Evolutionary conservation across 2,113 vertebrate species (phyloP).

Genomic region (Leptocoma aspasia): DNA sequence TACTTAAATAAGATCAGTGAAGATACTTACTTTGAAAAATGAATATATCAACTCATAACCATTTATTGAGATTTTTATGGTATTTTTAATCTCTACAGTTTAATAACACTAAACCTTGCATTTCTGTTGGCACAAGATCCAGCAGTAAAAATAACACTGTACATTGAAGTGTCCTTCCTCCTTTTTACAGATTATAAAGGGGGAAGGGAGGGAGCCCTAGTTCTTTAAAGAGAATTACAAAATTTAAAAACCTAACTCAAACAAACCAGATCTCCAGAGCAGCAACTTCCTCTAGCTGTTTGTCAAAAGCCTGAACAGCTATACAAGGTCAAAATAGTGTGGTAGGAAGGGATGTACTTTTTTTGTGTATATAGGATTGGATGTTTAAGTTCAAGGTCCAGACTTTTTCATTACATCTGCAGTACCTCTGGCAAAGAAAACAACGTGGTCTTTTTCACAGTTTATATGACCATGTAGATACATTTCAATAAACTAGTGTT

Average conservation of each 20-base stretch:
- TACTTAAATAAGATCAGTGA: neutral
- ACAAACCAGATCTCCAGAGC: neutral
- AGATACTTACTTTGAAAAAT: neutral
- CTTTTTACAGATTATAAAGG: neutral
- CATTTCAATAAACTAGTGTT: constrained; percentile 53
- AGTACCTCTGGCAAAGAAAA: constrained; percentile 1
- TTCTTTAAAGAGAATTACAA: neutral
- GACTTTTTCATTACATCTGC: neutral
- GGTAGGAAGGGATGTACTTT: neutral
- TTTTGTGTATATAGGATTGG: neutral
- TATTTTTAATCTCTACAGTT: neutral
- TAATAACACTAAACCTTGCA: neutral
- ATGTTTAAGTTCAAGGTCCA: constrained; percentile 3
- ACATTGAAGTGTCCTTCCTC: neutral
- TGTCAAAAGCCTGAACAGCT: neutral
- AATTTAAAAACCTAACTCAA: neutral
- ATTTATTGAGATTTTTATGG: neutral
- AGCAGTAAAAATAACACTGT: neutral
- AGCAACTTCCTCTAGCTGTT: neutral
- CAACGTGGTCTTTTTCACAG: neutral
- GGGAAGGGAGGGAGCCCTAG: neutral
- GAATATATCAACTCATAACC: neutral
- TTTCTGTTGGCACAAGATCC: neutral
- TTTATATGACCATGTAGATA: constrained; percentile 15
- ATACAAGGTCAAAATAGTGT: neutral